These are phyloP conservation scores for Drosophila borealis DNA, from an alignment of 2,888 invertebrate species.

Conservation along the genomic window DNA sequence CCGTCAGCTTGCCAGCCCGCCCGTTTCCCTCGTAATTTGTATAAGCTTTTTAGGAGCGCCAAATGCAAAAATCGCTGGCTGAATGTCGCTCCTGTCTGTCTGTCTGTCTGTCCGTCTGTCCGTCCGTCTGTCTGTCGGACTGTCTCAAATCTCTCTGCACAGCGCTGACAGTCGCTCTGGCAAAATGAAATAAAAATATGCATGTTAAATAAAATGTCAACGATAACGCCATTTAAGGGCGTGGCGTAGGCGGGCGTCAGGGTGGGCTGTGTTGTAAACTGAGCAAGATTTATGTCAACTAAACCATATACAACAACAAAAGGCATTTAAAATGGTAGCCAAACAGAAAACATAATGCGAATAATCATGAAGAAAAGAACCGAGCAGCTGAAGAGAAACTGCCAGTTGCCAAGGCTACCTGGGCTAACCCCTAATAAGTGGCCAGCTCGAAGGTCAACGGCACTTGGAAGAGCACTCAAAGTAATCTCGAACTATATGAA, in stretches of 20 bases:
- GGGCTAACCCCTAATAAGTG: slow-evolving; percentile 7
- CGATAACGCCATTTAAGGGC: slow-evolving; percentile 70
- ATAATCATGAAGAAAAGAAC: slow-evolving; percentile 16
- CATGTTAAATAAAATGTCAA: slow-evolving; percentile 76
- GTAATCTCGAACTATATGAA: not conserved
- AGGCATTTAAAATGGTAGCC: slow-evolving; percentile 56
- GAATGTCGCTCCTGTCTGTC: slow-evolving; percentile 37
- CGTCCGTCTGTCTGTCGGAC: slow-evolving; percentile 23
- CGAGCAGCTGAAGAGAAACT: not conserved
- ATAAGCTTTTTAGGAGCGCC: slow-evolving; percentile 69
- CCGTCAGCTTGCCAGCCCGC: slow-evolving; percentile 6
- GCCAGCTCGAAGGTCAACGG: slow-evolving; percentile 16
- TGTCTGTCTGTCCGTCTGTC: slow-evolving; percentile 8
- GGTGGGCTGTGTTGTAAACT: slow-evolving; percentile 54
- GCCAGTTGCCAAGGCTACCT: slow-evolving; percentile 27
- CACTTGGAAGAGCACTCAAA: not conserved
- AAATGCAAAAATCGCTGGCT: slow-evolving; percentile 76
- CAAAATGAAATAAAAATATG: slow-evolving; percentile 64
- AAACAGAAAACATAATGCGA: slow-evolving; percentile 43
- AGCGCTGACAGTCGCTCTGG: slow-evolving; percentile 66
- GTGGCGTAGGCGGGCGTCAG: not conserved
- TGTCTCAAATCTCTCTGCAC: slow-evolving; percentile 68
- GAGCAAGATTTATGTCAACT: slow-evolving; percentile 77
- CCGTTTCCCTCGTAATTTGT: slow-evolving; percentile 62
- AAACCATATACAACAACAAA: slow-evolving; percentile 66